These are phyloP conservation scores for Alectoris magna DNA, from an alignment of 2,797 vertebrate species.

Conservation along the genomic window DNA sequence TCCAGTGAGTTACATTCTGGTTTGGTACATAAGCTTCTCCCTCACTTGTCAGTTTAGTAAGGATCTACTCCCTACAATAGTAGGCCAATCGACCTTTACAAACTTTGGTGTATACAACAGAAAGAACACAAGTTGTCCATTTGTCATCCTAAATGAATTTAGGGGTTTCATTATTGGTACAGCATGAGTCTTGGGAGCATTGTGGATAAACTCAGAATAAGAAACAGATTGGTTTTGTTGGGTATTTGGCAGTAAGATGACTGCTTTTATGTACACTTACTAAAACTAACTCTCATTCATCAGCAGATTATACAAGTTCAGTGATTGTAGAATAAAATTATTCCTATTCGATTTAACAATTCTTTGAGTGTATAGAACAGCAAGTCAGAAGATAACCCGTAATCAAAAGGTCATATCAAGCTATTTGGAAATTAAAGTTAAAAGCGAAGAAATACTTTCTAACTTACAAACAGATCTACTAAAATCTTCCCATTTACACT, in stretches of 20 bases:
- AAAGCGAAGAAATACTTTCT: slow-evolving; percentile 69
- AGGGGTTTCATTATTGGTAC: not conserved
- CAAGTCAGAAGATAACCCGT: slow-evolving; percentile 70
- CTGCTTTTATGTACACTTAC: slow-evolving; percentile 53
- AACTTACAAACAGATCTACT: slow-evolving; percentile 62
- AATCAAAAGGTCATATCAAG: slow-evolving; percentile 66
- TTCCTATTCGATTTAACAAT: slow-evolving; percentile 41
- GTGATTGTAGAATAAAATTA: slow-evolving; percentile 44
- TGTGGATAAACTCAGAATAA: slow-evolving; percentile 26
- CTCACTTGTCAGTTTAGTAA: slow-evolving; percentile 58
- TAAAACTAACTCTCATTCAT: slow-evolving; percentile 52
- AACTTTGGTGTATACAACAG: slow-evolving; percentile 67
- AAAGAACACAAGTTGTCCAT: slow-evolving; percentile 39
- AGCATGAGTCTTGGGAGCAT: not conserved
- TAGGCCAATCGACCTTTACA: slow-evolving; percentile 64
- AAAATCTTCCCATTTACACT: slow-evolving; percentile 56
- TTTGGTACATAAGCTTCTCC: slow-evolving; percentile 44
- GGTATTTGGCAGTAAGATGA: slow-evolving; percentile 49
- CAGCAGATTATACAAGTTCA: slow-evolving; percentile 3
- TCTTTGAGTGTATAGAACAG: slow-evolving; percentile 41
- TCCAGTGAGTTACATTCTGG: slow-evolving; percentile 55
- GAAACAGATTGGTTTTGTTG: not conserved
- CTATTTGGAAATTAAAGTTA: slow-evolving; percentile 68
- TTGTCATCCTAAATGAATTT: slow-evolving; percentile 38
- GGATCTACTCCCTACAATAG: slow-evolving; percentile 60